Base-by-base conservation (phyloP, 2,888 invertebrate genomes). In the Apodemia mormo region DNA sequence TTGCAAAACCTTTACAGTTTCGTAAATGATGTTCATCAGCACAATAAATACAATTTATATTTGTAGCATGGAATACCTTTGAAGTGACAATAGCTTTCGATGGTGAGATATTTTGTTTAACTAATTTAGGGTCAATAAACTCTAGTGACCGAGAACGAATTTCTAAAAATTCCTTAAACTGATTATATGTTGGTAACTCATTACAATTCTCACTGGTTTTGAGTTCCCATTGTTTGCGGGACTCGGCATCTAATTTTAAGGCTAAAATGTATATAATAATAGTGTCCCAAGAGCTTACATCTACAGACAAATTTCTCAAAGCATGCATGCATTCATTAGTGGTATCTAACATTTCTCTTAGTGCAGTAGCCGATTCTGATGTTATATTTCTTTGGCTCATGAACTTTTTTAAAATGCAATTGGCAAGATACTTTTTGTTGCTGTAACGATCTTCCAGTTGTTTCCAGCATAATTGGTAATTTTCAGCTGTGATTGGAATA, bases 1-100 rank as follows among this genome's bases (percentile, higher is more conserved):
- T 75, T 0, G 40, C 67, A 71, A 78, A 77, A 4, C 61, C 54
- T 37, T 76, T 77, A 69, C 77, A 79, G 71, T 70, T 70, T 6
- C 2, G n/a, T 8, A 80, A 65, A 67, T 76, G 78, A 58, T 80
- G 79, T 54, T 66, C 56, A 10, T 30, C 70, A n/a, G 56, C 64
- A 68, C 69, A 71, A 65, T 61, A 68, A 30, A 43, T 3, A 45
- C 68, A 68, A 9, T 29, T 58, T 10, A 8, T 2, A 10, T 58
- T 58, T 58, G 29, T 10, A 1, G 12, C 2, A 30, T 58, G 58
- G 30, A 58, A 58, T 5, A 12, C 2, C 2, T 67, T 67, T 14
- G 45, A 8, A 8, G 30, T 66, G 14, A 29, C 37, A 37, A 37
- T 37, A 37, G 37, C 29, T 8, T 29, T 43, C 10, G 49, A 14